Evolutionary conservation across 2,888 invertebrate genomes (phyloP), one percentile per base, ranked within the genome.

Genomic region (Hyalella azteca): DNA sequence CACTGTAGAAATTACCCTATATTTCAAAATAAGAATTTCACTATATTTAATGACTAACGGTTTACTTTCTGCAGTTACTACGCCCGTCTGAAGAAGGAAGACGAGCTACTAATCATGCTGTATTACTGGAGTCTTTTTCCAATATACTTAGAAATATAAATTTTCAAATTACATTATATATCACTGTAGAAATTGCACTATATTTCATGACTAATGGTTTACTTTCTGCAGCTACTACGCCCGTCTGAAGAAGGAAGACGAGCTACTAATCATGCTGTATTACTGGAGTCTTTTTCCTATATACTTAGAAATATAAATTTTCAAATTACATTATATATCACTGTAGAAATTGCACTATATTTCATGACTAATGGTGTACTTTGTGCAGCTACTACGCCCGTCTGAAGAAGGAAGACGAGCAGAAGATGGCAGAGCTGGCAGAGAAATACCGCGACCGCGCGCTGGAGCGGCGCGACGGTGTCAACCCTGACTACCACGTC

Each of bases 361-460:
- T 15, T 45, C 15, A 9, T 45, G 11, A 11, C 15, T 45, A 11
- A 19, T n/a, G 5, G 4, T 11, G 7, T 15, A 9, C 32, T 41
- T 54, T 78, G 84, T 79, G 1, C 85, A 87, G 95, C 81, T 96
- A 93, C 87, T 98, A 97, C 89, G 97, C 97, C 0, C 96, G 90
- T 84, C 88, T 98, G 9, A 97, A 97, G 86, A 96, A 96, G 86
- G 95, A 96, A 87, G 97, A 98, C 87, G 97, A 97, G 86, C 96
- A 94, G 86, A 95, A 96, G 88, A 91, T 98, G 88, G 96, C 96
- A 0, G 97, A 98, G 87, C 88, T 98, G 41, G 96, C 96, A 0
- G 94, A 95, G 87, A 97, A 96, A 87, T 98, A 98, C 88, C 90
- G 96, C 81, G 96, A 96, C 87, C 90, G 96, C 79, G 96, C 98